These are phyloP conservation scores for Diarsia dahlii DNA, from an alignment of 2,888 invertebrate genomes.

Conservation along the genomic window DNA sequence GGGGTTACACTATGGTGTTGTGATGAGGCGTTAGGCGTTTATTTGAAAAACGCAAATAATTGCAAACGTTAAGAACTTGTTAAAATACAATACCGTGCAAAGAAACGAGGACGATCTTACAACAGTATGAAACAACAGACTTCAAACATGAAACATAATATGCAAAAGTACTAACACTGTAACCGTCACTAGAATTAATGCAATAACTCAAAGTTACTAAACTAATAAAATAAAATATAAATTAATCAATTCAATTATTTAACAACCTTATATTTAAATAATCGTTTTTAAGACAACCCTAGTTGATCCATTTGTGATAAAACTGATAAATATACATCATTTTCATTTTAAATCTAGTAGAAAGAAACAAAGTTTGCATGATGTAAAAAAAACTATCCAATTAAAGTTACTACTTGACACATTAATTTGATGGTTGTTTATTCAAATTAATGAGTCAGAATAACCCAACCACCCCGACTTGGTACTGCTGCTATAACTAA, in stretches of 20 bases:
- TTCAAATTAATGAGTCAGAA: conserved; percentile 4
- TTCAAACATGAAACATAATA: conserved; percentile 50
- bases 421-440: neutral
- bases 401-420: neutral
- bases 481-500: conserved; percentile 13
- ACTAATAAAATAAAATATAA: conserved; percentile 49
- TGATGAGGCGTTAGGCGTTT: conserved; percentile 1
- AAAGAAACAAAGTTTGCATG: neutral
- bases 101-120: conserved; percentile 46
- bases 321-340: conserved; percentile 6
- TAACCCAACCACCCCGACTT: conserved; percentile 12
- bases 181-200: conserved; percentile 25
- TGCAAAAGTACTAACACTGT: conserved; percentile 23
- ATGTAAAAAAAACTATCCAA: neutral
- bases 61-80: conserved; percentile 29
- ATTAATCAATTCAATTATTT: conserved; percentile 46
- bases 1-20: conserved; percentile 18
- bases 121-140: conserved; percentile 63
- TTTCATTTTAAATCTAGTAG: neutral
- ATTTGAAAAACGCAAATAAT: neutral
- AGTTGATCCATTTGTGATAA: conserved; percentile 37
- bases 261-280: conserved; percentile 40
- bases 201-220: conserved; percentile 33
- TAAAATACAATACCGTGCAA: conserved; percentile 33
- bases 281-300: conserved; percentile 28